A percentile compares a stretch with the other conserved stretches of the same genome.
These are phyloP conservation scores for Drosophila parthenogenetica DNA, from an alignment of 2,888 invertebrate genomes.

Conservation along the genomic window DNA sequence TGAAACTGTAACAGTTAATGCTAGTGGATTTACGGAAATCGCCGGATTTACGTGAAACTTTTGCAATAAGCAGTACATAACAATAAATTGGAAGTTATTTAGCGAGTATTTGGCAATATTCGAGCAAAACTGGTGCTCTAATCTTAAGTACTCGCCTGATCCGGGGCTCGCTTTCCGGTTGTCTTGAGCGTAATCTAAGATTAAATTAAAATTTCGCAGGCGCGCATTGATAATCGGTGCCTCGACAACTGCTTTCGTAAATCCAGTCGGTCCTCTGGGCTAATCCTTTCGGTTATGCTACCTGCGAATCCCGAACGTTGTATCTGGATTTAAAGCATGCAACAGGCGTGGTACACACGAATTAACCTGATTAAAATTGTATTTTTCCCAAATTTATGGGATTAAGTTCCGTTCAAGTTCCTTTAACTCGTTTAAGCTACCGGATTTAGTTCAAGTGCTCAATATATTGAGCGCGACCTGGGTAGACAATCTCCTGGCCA, in stretches of 20 bases:
- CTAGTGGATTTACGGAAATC: slow-evolving; percentile 57
- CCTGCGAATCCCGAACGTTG: slow-evolving; percentile 1
- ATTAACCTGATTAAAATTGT: slow-evolving; percentile 82
- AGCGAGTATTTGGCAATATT: slow-evolving; percentile 73
- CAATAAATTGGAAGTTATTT: slow-evolving; percentile 58
- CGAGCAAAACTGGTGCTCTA: slow-evolving; percentile 67
- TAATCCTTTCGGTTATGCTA: slow-evolving; percentile 58
- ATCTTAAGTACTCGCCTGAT: slow-evolving; percentile 61
- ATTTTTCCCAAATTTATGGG: slow-evolving; percentile 81
- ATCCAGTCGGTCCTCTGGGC: slow-evolving; percentile 43
- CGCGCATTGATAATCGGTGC: slow-evolving; percentile 72
- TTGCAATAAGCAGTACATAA: slow-evolving; percentile 64
- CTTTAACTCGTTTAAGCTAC: slow-evolving; percentile 84
- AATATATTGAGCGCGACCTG: slow-evolving; percentile 18
- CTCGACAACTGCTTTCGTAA: slow-evolving; percentile 44
- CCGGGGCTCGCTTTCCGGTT: slow-evolving; percentile 61
- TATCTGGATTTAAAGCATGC: slow-evolving; percentile 24
- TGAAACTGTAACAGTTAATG: slow-evolving; percentile 39
- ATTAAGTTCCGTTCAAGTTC: slow-evolving; percentile 82
- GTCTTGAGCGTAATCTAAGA: slow-evolving; percentile 67
- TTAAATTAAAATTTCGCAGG: slow-evolving; percentile 82
- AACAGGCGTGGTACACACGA: slow-evolving; percentile 68
- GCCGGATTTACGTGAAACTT: slow-evolving; percentile 74
- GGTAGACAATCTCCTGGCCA: slow-evolving; percentile 3
- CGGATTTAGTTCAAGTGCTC: slow-evolving; percentile 78